Conservation (phyloP, 2,888 invertebrate genomes). For the Philonicus albiceps region DNA sequence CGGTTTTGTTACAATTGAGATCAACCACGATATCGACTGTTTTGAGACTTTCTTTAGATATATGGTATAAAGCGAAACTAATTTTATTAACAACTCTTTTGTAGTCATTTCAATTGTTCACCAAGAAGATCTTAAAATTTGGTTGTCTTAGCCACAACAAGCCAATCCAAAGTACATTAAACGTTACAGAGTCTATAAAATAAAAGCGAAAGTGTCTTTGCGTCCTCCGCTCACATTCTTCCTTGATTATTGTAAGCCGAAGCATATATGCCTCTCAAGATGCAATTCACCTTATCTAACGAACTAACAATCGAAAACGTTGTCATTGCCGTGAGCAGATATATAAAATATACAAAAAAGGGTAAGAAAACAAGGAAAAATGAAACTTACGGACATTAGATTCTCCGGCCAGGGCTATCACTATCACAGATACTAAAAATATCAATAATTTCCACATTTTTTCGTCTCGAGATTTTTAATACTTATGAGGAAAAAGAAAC, state of each 20-base stretch:
- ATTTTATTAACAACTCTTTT: no score
- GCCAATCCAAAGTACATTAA: no score
- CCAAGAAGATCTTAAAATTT: no score
- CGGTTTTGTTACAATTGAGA: no score
- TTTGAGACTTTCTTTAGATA: no score
- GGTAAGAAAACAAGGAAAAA: not conserved
- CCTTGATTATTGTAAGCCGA: not conserved
- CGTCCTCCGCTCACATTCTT: not conserved
- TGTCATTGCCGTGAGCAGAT: not conserved
- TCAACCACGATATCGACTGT: no score
- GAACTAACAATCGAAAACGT: not conserved
- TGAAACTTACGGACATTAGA: constrained; percentile 4
- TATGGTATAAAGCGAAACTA: no score
- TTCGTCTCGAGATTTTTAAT: not conserved
- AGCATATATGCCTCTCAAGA: not conserved
- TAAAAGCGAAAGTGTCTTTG: not conserved
- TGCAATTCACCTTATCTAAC: not conserved
- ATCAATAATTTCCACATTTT: not conserved
- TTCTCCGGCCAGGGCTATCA: not conserved
- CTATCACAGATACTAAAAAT: not conserved
- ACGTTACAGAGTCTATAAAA: not conserved
- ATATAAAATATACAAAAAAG: not conserved
- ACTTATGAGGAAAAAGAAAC: not conserved
- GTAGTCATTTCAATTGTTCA: no score
- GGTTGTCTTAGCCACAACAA: no score